Base-by-base conservation (phyloP, 1,140 invertebrate genomes). In the Cydia splendana region DNA sequence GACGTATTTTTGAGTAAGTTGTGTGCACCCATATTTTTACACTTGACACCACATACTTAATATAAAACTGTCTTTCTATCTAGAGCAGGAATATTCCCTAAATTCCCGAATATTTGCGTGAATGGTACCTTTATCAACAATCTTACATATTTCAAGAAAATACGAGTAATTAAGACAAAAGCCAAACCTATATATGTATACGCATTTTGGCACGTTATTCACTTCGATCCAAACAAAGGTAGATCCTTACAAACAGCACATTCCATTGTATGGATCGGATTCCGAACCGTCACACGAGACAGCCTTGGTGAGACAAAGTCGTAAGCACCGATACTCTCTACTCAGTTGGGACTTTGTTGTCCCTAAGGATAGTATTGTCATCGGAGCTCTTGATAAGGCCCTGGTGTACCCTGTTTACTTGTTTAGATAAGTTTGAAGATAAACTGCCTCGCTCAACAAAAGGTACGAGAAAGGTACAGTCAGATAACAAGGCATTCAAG, bases 241-340 rank as follows among this genome's bases (percentile, higher is more conserved):
- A n/a, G 65, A 10, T 30, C 20, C 30, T 67, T 67, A 34, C 57
- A 62, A 38, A 67, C 38, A 34, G 65, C 65, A 67, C 65, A 67
- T 67, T 67, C 34, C 30, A 45, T 71, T 71, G 67, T 71, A 71
- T 2, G 18, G 67, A 71, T 71, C 67, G 67, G 67, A 71, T 71
- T 71, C 67, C 34, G 4, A 69, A 69, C 30, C 30, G 67, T 71
- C 67, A 71, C 67, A n/a, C 45, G 67, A 71, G n/a, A 18, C 38
- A 6, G 38, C 7, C 62, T 10, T 34, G 28, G 30, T 42, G n/a
- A 42, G 65, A 30, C 65, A 38, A 71, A 62, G 57, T 62, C 57
- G 7, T 62, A 62, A 62, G 18, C 0, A 62, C 6, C 18, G 9
- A 10, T 62, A 62, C 18, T 9, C 1, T 62, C 2, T 2, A 24